Evolutionary conservation across 2,888 invertebrate genomes (phyloP), one percentile per base, ranked within the genome.

Genomic region (Eupeodes latifasciatus): DNA sequence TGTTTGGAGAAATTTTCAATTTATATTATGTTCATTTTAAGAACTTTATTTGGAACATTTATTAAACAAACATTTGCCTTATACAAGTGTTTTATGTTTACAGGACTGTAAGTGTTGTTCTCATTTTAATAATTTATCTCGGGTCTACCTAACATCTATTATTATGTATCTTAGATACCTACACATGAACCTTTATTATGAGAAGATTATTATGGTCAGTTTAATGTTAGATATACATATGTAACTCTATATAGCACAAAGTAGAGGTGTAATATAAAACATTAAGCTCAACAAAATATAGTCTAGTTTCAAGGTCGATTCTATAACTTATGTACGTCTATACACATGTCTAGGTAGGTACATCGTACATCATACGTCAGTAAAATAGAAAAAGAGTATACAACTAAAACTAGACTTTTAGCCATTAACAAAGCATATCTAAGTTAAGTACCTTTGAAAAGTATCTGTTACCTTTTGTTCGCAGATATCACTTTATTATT

Each of bases 391-490:
- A 27, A 66, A 44, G 9, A 66, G 49, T 66, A 49, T 6, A 4
- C 14, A 66, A 66, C 19, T 27, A 44, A 49, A 66, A 66, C 47
- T 66, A 27, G 27, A 66, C 66, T 66, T 27, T 12, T 9, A 34
- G 1, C 47, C 49, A 66, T 66, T 47, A 66, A 14, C n/a, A 27
- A 66, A 49, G 19, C n/a, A 51, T 9, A 40, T 14, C 36, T 61
- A 61, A n/a, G 10, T 61, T 40, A 51, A 5, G 11, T 47, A 47
- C 5, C 57, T 34, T 59, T 49, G 19, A 66, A 66, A 47, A 27
- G 34, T 66, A 66, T 66, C 66, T 49, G 27, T 66, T 66, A 66
- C 66, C 49, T 66, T 47, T 66, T 66, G 66, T 66, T 66, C 27
- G 9, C 4, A 16, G 40, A 16, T 49, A 34, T 66, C 1, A 27